These are phyloP conservation scores for Epistrophella euchroma DNA, from an alignment of 2,888 invertebrate species.

Conservation along the genomic window DNA sequence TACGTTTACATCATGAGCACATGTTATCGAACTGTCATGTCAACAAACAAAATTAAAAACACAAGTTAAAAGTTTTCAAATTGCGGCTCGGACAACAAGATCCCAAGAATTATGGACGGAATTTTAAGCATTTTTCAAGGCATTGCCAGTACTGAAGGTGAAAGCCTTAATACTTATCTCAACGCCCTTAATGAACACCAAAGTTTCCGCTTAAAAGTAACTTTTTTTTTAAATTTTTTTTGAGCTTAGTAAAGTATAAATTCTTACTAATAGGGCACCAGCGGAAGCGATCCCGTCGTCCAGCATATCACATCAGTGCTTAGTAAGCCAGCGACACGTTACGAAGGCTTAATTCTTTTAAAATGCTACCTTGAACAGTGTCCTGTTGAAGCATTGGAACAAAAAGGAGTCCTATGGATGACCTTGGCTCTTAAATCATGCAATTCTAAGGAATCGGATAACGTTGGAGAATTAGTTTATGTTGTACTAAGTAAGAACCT, in stretches of 20 bases:
- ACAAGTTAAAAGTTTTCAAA: background rate
- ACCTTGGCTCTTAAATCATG: conserved; percentile 78
- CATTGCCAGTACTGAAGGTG: conserved; percentile 73
- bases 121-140: conserved; percentile 77
- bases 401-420: conserved; percentile 78
- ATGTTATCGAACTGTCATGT: conserved; percentile 28
- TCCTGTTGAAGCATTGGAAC: conserved; percentile 77
- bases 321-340: conserved; percentile 75
- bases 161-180: conserved; percentile 76
- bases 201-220: conserved; percentile 78
- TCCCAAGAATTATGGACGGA: conserved; percentile 82
- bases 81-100: conserved; percentile 83
- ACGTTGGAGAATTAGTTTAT: conserved; percentile 73
- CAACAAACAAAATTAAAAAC: conserved; percentile 10
- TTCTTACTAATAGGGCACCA: conserved; percentile 49
- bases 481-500: conserved; percentile 75
- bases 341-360: conserved; percentile 77
- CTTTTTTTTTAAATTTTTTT: background rate
- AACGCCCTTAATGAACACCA: conserved; percentile 78
- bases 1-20: conserved; percentile 5
- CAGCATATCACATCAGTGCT: conserved; percentile 78
- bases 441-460: conserved; percentile 74
- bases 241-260: background rate
- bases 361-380: conserved; percentile 77
- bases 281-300: conserved; percentile 62